phyloP scores from a whole-genome alignment of 2,113 vertebrate species.

The Grammomys dolichurus region DNA sequence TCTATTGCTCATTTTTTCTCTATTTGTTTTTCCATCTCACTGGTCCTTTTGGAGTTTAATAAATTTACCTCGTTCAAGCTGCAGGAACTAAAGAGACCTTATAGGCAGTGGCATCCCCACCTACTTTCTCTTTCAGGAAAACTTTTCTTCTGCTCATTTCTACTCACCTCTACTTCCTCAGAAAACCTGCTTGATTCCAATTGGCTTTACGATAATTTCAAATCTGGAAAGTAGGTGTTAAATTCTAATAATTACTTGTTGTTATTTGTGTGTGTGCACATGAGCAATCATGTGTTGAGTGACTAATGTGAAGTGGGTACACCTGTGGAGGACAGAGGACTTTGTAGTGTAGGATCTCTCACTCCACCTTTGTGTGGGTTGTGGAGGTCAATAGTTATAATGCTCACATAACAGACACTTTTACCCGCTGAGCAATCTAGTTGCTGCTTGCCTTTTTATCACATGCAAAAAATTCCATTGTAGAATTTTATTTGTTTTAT shows the following conservation, averaged over 20 bases:
- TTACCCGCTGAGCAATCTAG: not conserved
- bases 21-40: constrained; percentile 3
- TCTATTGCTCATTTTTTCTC: constrained; percentile 1
- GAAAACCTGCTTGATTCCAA: not conserved
- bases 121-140: not conserved
- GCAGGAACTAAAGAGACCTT: not conserved
- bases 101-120: not conserved
- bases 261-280: not conserved
- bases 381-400: too few relatives aligned
- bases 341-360: not conserved
- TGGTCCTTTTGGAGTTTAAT: not conserved
- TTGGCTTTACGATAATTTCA: not conserved
- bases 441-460: not conserved
- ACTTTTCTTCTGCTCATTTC: not conserved
- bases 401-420: not conserved
- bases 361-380: not conserved
- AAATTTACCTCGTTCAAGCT: not conserved
- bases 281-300: not conserved
- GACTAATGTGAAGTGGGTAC: not conserved
- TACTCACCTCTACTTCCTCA: not conserved
- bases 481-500: not conserved
- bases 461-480: not conserved
- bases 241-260: not conserved
- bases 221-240: not conserved
- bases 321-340: not conserved